Base-by-base conservation (phyloP, 2,888 invertebrate species). In the Aricia artaxerxes region DNA sequence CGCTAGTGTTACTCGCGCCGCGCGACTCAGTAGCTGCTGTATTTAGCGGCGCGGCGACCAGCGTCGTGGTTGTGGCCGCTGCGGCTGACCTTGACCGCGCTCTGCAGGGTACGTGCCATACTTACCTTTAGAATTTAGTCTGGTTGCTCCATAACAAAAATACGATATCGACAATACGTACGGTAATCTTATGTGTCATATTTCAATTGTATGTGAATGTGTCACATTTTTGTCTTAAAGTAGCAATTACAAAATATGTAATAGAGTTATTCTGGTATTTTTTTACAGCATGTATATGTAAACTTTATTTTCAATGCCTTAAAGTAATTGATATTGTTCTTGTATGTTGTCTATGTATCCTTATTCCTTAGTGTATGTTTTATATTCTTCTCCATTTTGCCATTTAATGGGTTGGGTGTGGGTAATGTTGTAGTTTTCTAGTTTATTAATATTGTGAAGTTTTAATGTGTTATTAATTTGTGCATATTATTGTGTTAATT, bases 1-100 rank as follows among this genome's bases (percentile, higher is more conserved):
- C 96, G 0, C 89, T 98, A 2, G 96, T 97, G 81, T 95, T 98
- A 79, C 93, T 97, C 80, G 95, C 96, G 81, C 96, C 97, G 0
- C 93, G 96, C 9, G 95, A 95, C 1, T 96, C 95, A 81, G 96
- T 97, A 4, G 95, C 97, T 0, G 91, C 96, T 0, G 96, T 97
- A 6, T 95, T 97, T 84, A 95, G 95, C 82, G 97, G 97, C 1
- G 96, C 96, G 0, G 92, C 91, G 1, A 88, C 93, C 5, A 96
- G 96, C 81, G 95, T 95, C 0, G 95, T 96, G 9, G 95, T 96
- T 77, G 96, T 96, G 78, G 90, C 95, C 0, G 94, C 95, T 0
- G 93, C 95, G 76, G 95, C 93, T 24, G 96, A 97, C 82, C 89
- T 97, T 44, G 96, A 96, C 77, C 87, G 92, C 61, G 91, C 95